Conservation (phyloP, 2,797 vertebrate species). For the Tolypeutes matacus region DNA sequence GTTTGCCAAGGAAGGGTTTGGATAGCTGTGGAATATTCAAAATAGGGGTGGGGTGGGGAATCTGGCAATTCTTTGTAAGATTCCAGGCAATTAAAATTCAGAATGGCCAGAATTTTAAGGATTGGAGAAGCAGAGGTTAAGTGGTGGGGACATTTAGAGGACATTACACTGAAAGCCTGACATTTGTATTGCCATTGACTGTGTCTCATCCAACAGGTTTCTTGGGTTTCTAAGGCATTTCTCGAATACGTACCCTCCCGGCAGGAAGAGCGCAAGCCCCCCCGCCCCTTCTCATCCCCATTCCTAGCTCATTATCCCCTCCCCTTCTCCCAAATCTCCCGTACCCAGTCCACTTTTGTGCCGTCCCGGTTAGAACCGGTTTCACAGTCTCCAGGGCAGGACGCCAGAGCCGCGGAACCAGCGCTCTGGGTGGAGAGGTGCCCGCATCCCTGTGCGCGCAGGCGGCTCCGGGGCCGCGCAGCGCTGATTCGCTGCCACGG, state of each 20-base stretch:
- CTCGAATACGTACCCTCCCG: slow-evolving; percentile 80
- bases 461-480: slow-evolving; percentile 86
- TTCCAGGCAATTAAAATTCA: not conserved
- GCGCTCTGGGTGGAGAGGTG: slow-evolving; percentile 87
- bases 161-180: not conserved
- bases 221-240: slow-evolving; percentile 84
- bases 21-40: slow-evolving; percentile 33
- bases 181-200: not conserved
- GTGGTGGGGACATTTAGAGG: not conserved
- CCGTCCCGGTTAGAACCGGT: slow-evolving; percentile 55
- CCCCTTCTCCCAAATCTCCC: not conserved
- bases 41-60: not conserved
- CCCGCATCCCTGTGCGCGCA: slow-evolving; percentile 84
- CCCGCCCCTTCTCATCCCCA: not conserved
- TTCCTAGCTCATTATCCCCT: not conserved
- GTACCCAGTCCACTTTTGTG: slow-evolving; percentile 68
- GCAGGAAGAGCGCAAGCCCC: not conserved
- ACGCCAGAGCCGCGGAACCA: slow-evolving; percentile 46
- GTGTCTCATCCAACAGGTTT: slow-evolving; percentile 52
- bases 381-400: slow-evolving; percentile 68
- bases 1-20: not conserved
- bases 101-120: not conserved
- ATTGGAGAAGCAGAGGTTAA: not conserved
- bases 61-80: slow-evolving; percentile 38
- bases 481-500: slow-evolving; percentile 94